phyloP scores from a whole-genome alignment of 2,797 vertebrate genomes.

The Gorsachius magnificus region DNA sequence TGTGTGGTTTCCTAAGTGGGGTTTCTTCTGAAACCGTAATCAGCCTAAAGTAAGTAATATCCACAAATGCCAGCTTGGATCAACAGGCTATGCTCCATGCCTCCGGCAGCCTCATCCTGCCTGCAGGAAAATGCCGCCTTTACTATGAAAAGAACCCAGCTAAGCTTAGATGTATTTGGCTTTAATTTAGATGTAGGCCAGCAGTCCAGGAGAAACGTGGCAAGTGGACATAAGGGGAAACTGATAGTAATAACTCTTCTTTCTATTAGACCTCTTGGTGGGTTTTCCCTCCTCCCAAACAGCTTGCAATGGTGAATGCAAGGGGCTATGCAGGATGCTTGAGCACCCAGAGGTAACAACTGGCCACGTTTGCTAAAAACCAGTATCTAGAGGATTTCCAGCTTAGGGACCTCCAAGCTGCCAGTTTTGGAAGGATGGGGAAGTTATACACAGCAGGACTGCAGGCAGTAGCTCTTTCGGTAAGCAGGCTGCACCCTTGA shows the following conservation, averaged over 20 bases:
- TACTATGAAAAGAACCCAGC: background rate
- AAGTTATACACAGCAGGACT: background rate
- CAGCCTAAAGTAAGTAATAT: background rate
- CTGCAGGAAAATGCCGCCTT: background rate
- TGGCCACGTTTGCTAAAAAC: background rate
- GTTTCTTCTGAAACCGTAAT: conserved; percentile 13
- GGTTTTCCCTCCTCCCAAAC: background rate
- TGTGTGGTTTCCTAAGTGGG: conserved; percentile 34
- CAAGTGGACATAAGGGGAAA: background rate
- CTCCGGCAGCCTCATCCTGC: background rate
- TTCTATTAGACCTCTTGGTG: background rate
- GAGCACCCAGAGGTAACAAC: background rate
- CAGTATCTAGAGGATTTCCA: background rate
- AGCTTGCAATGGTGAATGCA: background rate
- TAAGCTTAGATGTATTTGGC: background rate
- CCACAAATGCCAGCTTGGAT: background rate
- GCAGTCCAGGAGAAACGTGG: background rate
- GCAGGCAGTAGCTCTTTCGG: background rate
- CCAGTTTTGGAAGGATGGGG: background rate
- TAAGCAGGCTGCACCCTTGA: background rate
- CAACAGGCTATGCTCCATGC: background rate
- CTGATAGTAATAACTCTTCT: background rate
- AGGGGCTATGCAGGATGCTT: background rate
- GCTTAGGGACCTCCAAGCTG: background rate
- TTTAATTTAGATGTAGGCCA: background rate